Evolutionary conservation across 2,797 vertebrate species (phyloP).

Genomic region (Silurus aristotelis): DNA sequence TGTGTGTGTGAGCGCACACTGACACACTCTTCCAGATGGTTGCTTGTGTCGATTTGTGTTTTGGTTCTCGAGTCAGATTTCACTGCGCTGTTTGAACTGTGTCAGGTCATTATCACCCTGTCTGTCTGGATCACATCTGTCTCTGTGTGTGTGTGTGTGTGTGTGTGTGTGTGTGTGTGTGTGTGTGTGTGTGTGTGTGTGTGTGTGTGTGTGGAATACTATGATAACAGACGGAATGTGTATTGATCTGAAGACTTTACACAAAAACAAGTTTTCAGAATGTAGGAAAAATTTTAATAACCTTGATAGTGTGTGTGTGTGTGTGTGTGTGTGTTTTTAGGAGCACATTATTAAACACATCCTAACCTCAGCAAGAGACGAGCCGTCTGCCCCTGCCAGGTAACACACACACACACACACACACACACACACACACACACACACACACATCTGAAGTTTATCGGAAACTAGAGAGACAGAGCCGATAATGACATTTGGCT

Average conservation of each 20-base stretch:
- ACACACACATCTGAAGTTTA: too few relatives aligned
- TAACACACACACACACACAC: conserved; percentile 52
- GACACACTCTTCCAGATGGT: conserved; percentile 48
- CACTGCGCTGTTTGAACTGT: conserved; percentile 35
- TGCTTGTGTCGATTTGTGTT: conserved; percentile 39
- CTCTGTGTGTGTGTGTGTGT: neutral
- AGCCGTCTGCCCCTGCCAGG: conserved; percentile 95
- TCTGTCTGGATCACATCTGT: conserved; percentile 40
- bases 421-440: conserved; percentile 27
- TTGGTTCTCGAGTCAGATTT: conserved; percentile 49
- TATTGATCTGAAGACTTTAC: conserved; percentile 32
- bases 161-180: neutral
- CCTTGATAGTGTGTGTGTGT: neutral
- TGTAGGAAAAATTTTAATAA: neutral
- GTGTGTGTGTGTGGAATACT: neutral
- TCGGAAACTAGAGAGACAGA: too few relatives aligned
- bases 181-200: neutral
- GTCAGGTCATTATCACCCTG: conserved; percentile 53
- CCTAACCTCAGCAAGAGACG: conserved; percentile 90
- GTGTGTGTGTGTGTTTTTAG: conserved; percentile 70
- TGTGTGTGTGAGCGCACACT: neutral
- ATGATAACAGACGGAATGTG: conserved; percentile 18
- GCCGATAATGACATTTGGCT: too few relatives aligned
- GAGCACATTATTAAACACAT: conserved; percentile 96
- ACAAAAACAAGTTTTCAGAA: neutral